Evolutionary conservation across 2,797 vertebrate species (phyloP).

Genomic region (Danio aesculapii): DNA sequence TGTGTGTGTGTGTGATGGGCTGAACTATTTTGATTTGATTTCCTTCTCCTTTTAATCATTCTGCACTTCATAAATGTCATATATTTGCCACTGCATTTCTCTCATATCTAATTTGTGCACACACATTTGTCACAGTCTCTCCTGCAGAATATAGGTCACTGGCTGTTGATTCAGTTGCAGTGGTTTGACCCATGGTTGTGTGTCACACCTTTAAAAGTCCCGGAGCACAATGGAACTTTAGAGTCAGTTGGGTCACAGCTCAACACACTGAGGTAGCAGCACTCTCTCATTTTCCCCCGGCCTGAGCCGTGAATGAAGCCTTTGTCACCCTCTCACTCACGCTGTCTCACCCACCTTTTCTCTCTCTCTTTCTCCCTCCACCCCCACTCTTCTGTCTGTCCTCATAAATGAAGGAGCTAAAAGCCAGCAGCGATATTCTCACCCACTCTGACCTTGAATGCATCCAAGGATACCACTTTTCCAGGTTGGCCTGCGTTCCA

Average conservation of each 20-base stretch:
- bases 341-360: constrained; percentile 21
- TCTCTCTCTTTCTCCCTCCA: constrained; percentile 26
- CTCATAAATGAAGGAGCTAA: constrained; percentile 44
- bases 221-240: constrained; percentile 57
- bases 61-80: neutral
- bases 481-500: neutral
- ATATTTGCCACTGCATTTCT: neutral
- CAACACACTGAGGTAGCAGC: constrained; percentile 48
- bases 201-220: constrained; percentile 58
- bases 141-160: constrained; percentile 32
- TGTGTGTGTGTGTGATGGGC: constrained; percentile 3
- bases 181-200: constrained; percentile 46
- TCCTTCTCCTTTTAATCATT: constrained; percentile 2
- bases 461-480: constrained; percentile 49
- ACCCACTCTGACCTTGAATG: constrained; percentile 54
- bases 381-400: constrained; percentile 25
- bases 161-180: constrained; percentile 44
- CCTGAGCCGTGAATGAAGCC: constrained; percentile 49
- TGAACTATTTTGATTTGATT: neutral
- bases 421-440: constrained; percentile 44
- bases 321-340: constrained; percentile 40
- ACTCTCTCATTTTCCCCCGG: constrained; percentile 42
- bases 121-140: constrained; percentile 14
- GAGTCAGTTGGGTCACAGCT: constrained; percentile 36
- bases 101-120: neutral